These are phyloP conservation scores for Centroberyx gerrardi DNA, from an alignment of 2,797 vertebrate species.

Conservation along the genomic window DNA sequence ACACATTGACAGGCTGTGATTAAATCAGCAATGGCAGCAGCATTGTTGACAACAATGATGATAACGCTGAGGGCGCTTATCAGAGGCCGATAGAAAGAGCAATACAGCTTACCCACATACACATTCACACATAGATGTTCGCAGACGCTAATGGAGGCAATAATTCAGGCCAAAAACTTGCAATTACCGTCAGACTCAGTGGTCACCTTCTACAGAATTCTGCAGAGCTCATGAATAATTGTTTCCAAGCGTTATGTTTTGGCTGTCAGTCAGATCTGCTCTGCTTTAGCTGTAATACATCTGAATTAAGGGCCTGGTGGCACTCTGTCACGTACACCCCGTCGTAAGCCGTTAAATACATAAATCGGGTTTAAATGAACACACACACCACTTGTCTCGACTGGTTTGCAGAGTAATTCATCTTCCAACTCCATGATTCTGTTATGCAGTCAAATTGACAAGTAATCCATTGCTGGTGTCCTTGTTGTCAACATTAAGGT, in stretches of 20 bases:
- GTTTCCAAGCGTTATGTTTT: conserved; percentile 72
- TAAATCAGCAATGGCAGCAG: conserved; percentile 71
- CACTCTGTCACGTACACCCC: conserved; percentile 77
- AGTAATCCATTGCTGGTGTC: conserved; percentile 88
- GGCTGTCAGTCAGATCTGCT: conserved; percentile 72
- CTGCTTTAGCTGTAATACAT: conserved; percentile 78
- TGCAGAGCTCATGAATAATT: conserved; percentile 67
- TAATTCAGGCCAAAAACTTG: conserved; percentile 50
- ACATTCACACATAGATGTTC: conserved; percentile 30
- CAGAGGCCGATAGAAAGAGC: conserved; percentile 39
- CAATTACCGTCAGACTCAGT: conserved; percentile 57
- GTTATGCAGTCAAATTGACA: conserved; percentile 90
- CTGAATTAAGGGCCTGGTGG: conserved; percentile 82
- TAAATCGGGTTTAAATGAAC: conserved; percentile 89
- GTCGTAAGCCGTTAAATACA: conserved; percentile 86
- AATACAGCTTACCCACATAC: background rate
- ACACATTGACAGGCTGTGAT: conserved; percentile 74
- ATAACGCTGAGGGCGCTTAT: conserved; percentile 69
- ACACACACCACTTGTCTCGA: conserved; percentile 87
- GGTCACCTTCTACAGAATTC: conserved; percentile 39
- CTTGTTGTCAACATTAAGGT: conserved; percentile 89
- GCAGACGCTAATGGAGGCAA: conserved; percentile 59
- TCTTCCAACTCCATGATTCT: conserved; percentile 88
- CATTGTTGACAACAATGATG: conserved; percentile 74
- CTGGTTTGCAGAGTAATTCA: conserved; percentile 87